phyloP scores from a whole-genome alignment of 1,140 invertebrate genomes.

The Bemisia tabaci region DNA sequence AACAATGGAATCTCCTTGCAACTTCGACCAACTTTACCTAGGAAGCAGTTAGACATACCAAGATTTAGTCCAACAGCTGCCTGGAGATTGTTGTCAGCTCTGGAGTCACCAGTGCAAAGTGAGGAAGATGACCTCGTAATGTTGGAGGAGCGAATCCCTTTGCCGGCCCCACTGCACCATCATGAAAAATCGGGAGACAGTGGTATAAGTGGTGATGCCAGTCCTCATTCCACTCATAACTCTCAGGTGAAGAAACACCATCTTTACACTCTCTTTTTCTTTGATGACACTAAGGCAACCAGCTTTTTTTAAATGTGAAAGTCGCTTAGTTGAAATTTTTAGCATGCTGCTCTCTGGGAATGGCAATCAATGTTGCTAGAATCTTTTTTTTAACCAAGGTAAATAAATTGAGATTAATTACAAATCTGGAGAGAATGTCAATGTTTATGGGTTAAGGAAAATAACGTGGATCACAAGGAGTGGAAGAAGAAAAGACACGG shows the following conservation, averaged over 20 bases:
- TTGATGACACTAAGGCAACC: too few relatives aligned
- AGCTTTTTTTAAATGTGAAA: too few relatives aligned
- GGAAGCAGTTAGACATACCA: constrained; percentile 56
- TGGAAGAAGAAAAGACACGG: too few relatives aligned
- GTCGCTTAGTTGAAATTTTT: too few relatives aligned
- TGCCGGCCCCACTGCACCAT: constrained; percentile 26
- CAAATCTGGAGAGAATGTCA: too few relatives aligned
- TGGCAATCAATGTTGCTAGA: too few relatives aligned
- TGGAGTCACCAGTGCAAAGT: constrained; percentile 24
- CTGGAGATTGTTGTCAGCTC: constrained; percentile 53
- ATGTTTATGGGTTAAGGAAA: too few relatives aligned
- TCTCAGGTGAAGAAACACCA: constrained; percentile 18
- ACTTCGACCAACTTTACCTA: constrained; percentile 58
- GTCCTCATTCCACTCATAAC: constrained; percentile 30
- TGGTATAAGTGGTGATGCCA: constrained; percentile 59
- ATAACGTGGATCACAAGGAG: too few relatives aligned
- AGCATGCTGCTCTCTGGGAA: too few relatives aligned
- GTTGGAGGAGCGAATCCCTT: constrained; percentile 39
- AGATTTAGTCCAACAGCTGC: constrained; percentile 68
- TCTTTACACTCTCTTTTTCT: too few relatives aligned
- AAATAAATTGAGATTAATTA: too few relatives aligned
- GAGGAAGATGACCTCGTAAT: constrained; percentile 27
- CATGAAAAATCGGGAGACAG: constrained; percentile 61
- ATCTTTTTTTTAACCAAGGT: too few relatives aligned
- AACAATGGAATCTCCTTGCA: constrained; percentile 42